Conservation (phyloP, 1,140 invertebrate species). For the Probaryconus sp. region DNA sequence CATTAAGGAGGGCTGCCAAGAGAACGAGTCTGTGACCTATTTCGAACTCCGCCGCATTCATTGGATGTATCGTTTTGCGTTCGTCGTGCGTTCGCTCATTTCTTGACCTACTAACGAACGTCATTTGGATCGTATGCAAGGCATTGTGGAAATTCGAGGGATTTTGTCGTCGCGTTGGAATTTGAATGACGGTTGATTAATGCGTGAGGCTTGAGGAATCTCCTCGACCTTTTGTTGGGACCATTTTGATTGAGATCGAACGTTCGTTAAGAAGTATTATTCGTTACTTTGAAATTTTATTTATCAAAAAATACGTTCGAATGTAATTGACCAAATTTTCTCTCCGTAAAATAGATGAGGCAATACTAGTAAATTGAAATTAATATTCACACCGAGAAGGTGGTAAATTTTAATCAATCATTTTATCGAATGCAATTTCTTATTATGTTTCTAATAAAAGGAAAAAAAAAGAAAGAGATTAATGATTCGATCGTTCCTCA, state of each 20-base stretch:
- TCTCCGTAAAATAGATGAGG: too few species aligned
- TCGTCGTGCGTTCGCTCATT: slow-evolving; percentile 17
- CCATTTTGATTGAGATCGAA: background rate
- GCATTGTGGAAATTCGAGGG: slow-evolving; percentile 17
- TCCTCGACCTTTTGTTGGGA: background rate
- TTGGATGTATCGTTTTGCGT: slow-evolving; percentile 44
- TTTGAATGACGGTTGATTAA: slow-evolving; percentile 26
- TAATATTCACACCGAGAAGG: too few species aligned
- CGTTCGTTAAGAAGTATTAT: background rate
- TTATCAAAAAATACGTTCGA: background rate
- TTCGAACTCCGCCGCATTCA: slow-evolving; percentile 22
- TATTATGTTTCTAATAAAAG: too few species aligned
- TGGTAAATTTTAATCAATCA: too few species aligned
- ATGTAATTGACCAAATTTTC: background rate
- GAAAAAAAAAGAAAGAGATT: too few species aligned
- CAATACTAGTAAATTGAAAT: too few species aligned
- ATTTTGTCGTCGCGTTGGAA: slow-evolving; percentile 7
- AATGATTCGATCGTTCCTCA: slow-evolving; percentile 31
- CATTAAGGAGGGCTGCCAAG: background rate
- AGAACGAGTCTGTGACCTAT: slow-evolving; percentile 26
- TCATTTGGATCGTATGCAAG: background rate
- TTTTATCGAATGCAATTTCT: too few species aligned
- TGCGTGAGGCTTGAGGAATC: slow-evolving; percentile 3
- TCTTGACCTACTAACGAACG: slow-evolving; percentile 23
- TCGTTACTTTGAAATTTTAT: slow-evolving; percentile 2